These are phyloP conservation scores for Rynchops niger DNA, from an alignment of 2,113 vertebrate genomes.

Conservation along the genomic window DNA sequence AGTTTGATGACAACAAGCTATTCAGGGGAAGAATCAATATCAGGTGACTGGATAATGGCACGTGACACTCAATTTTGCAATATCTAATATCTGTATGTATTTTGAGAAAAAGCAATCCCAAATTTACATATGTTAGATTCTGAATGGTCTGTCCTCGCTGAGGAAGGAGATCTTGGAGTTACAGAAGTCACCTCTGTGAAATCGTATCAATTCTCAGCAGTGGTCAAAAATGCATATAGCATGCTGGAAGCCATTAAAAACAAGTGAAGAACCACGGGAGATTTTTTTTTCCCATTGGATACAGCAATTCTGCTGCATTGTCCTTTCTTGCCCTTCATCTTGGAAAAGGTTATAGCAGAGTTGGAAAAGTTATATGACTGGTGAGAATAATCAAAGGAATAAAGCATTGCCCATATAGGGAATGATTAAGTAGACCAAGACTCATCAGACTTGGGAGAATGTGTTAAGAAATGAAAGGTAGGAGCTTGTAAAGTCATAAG, in stretches of 20 bases:
- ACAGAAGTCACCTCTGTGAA: neutral
- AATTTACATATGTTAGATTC: neutral
- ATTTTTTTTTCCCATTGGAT: neutral
- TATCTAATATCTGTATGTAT: neutral
- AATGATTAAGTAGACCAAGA: neutral
- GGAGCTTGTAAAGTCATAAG: neutral
- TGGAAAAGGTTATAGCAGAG: neutral
- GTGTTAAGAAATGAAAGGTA: neutral
- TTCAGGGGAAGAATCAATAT: neutral
- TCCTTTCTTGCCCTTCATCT: neutral
- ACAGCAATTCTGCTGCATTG: neutral
- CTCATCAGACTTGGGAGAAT: neutral
- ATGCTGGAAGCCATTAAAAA: neutral
- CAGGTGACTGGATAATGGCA: neutral
- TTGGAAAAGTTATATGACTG: neutral
- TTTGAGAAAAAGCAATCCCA: neutral
- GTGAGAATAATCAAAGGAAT: neutral
- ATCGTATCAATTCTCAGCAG: neutral
- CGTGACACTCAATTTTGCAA: neutral
- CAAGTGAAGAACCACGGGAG: neutral
- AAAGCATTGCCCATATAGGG: neutral
- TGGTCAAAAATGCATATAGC: neutral
- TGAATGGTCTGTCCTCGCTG: neutral
- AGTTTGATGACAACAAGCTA: neutral
- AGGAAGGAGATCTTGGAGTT: neutral